Base-by-base conservation (phyloP, 2,888 invertebrate genomes). In the Lepidocyrtinus sp. region DNA sequence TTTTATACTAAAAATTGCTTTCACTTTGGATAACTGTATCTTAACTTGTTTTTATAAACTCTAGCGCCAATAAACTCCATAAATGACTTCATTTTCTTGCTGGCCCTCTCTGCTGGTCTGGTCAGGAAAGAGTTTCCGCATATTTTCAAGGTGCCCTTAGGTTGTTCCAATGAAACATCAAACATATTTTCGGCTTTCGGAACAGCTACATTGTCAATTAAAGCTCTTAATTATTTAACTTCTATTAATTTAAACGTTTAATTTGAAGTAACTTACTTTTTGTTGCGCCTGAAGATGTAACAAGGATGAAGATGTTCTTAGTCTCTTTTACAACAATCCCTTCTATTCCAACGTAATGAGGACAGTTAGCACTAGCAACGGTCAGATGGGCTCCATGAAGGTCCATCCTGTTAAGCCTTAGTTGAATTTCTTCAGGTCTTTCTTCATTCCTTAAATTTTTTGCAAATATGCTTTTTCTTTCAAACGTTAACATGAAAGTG, bases 291-390 rank as follows among this genome's bases (percentile, higher is more conserved):
- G 64, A 61, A 21, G 62, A 24, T 12, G 85, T 85, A 7, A 87
- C 85, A 46, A 87, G 55, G 1, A 84, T 76, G 68, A 87, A 86
- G 0, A 86, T 84, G 73, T 87, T 87, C 79, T 83, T 87, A 1
- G 86, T 87, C 36, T 87, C 87, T 68, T 85, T 85, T 3, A 87
- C 82, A 15, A 87, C 83, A 65, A 87, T 86, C 2, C 87, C 87
- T 71, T 82, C 65, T 21, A 85, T 19, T 5, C 85, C 82, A 17
- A 83, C 21, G 59, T 83, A 85, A 21, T 83, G 82, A 12, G 83
- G 78, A 65, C 87, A 87, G 55, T 85, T 77, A 5, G 87, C 85
- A 5, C 82, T 46, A 7, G 75, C 76, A 0, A 87, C 86, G 26
- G 79, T 79, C 7, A 87, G 15, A 5, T 75, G 65, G 5, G 87